These are phyloP conservation scores for Ptychochromis oligacanthus DNA, from an alignment of 2,113 vertebrate genomes.

Conservation along the genomic window DNA sequence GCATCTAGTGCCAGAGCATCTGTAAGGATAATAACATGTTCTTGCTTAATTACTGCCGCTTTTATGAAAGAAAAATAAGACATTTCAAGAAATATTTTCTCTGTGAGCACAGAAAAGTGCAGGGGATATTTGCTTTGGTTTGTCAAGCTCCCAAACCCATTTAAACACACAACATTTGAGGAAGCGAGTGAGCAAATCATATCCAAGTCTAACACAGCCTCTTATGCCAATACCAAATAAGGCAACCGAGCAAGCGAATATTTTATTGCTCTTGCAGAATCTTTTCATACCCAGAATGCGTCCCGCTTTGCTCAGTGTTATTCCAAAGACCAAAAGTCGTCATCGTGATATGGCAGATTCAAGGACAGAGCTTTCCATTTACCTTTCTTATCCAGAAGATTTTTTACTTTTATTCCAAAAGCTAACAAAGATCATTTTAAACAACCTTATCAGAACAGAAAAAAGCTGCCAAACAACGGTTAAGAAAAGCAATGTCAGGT, in stretches of 20 bases:
- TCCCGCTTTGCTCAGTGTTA: conserved; percentile 17
- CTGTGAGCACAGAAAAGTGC: conserved; percentile 48
- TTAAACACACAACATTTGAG: conserved; percentile 65
- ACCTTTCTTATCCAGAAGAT: not conserved
- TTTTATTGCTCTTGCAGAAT: conserved; percentile 53
- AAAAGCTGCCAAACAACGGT: not conserved
- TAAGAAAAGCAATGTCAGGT: conserved; percentile 3
- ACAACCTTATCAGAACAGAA: not conserved
- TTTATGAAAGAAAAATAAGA: conserved; percentile 63
- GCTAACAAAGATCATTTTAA: not conserved
- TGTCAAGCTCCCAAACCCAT: conserved; percentile 67
- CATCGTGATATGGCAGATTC: conserved; percentile 19
- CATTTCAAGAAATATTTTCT: conserved; percentile 56
- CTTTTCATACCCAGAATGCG: conserved; percentile 39
- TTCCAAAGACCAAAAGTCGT: conserved; percentile 31
- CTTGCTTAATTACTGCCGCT: conserved; percentile 44
- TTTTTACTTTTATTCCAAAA: not conserved
- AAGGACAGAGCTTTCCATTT: conserved; percentile 10
- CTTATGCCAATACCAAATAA: conserved; percentile 77
- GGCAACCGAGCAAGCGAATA: conserved; percentile 57
- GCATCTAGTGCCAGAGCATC: conserved; percentile 47
- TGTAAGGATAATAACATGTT: conserved; percentile 61
- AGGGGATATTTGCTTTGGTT: conserved; percentile 68
- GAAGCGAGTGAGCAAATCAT: conserved; percentile 39
- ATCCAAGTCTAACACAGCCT: conserved; percentile 55